Percentiles rank a stretch among this genome's conserved stretches.
Evolutionary conservation across 2,797 vertebrate genomes (phyloP).

Genomic region (Coendou prehensilis): DNA sequence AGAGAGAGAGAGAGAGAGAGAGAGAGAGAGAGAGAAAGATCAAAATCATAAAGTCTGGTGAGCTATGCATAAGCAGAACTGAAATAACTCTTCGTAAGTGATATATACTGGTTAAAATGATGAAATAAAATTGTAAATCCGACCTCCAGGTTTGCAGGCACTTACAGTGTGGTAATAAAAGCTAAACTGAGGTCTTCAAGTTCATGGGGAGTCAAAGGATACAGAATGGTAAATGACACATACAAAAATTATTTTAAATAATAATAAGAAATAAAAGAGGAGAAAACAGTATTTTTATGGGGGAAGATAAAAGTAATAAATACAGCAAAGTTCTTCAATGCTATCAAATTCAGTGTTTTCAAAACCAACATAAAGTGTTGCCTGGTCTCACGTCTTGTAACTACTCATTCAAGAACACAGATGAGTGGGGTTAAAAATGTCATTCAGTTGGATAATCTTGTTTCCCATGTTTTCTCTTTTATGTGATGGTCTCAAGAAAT

Average conservation of each 20-base stretch:
- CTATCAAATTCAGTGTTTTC: background rate
- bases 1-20: background rate
- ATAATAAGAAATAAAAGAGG: slow-evolving; percentile 1
- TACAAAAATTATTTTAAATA: slow-evolving; percentile 52
- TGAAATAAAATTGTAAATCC: background rate
- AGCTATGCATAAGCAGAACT: background rate
- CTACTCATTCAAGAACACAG: background rate
- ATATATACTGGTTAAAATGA: background rate
- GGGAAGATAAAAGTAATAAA: background rate
- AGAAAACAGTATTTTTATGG: background rate
- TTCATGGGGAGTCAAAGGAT: background rate
- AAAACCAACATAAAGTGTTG: background rate
- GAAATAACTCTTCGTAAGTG: slow-evolving; percentile 22
- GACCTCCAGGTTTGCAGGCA: background rate
- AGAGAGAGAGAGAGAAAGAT: background rate
- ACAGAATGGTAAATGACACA: background rate
- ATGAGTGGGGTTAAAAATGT: background rate
- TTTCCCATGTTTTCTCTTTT: background rate
- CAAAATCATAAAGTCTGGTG: background rate
- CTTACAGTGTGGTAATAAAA: slow-evolving; percentile 28
- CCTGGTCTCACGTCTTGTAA: background rate
- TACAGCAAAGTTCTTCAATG: background rate
- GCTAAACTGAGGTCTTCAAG: background rate
- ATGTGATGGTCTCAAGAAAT: background rate
- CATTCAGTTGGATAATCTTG: background rate